Percentiles rank a stretch among this genome's conserved stretches.
Evolutionary conservation across 2,113 vertebrate genomes (phyloP).

Genomic region (Ictalurus punctatus): DNA sequence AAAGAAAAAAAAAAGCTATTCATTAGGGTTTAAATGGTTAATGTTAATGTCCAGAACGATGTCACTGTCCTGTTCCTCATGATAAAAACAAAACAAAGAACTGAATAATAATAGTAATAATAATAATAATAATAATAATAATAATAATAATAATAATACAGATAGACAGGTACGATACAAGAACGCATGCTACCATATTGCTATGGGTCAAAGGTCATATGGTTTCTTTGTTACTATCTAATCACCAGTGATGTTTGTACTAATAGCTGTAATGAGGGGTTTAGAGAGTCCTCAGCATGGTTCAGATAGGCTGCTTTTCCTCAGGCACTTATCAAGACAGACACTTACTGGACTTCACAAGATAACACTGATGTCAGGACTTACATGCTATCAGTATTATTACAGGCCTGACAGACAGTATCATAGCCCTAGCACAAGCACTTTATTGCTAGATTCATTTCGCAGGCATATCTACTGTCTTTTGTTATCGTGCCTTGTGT

Average conservation of each 20-base stretch:
- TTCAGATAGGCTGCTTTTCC: constrained; percentile 32
- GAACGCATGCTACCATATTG: background rate
- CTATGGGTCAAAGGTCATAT: background rate
- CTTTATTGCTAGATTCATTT: background rate
- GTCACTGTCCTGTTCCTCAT: background rate
- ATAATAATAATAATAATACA: background rate
- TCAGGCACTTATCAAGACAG: constrained; percentile 47
- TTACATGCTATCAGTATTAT: constrained; percentile 37
- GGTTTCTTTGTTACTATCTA: constrained; percentile 37
- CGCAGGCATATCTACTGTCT: background rate
- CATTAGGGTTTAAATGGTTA: background rate
- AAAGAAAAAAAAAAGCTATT: background rate
- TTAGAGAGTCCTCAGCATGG: constrained; percentile 8
- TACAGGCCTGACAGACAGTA: constrained; percentile 39
- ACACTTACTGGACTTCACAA: constrained; percentile 9
- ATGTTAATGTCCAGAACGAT: background rate
- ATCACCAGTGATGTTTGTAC: constrained; percentile 45
- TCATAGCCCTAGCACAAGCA: background rate
- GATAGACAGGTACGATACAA: background rate
- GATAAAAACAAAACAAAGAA: background rate
- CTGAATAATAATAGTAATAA: background rate
- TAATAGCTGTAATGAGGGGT: constrained; percentile 44
- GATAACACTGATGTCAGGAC: constrained; percentile 34
- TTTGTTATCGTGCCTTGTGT: background rate
- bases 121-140: background rate